Evolutionary conservation across 2,888 invertebrate genomes (phyloP), one percentile per base, ranked within the genome.

Genomic region (Hybos culiciformis): DNA sequence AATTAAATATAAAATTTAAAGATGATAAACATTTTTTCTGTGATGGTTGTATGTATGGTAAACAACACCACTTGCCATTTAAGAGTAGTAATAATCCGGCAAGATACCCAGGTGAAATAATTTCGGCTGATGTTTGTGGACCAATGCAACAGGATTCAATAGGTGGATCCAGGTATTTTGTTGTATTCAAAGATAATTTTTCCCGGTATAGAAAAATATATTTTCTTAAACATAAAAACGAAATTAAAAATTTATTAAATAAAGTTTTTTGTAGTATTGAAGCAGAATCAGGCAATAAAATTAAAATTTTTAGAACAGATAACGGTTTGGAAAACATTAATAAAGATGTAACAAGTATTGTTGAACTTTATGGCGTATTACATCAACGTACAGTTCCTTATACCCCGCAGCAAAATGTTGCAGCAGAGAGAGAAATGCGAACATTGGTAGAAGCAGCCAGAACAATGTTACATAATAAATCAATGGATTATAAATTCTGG

Each of bases 401-500:
- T 12, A 32, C 40, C 5, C 40, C 33, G 5, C 14, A 40, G 14
- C 33, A 40, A 21, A 40, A 31, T 32, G 40, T 32, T 6, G 6
- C 18, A 2, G 40, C 32, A 14, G 40, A 40, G 12, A 20, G 21
- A 32, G 40, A 40, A n/a, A 40, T 40, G 33, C 11, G 40, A n/a
- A 40, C 32, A 3, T 2, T 40, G 5, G 40, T 40, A 23, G 40
- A 40, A 20, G 9, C 33, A 3, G 40, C 32, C 7, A 3, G 26
- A 5, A 26, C 7, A 4, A 5, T 26, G 7, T 12, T 26, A 26
- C 26, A 26, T 6, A 26, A 26, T 6, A 26, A 26, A 41, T 52
- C 52, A 0, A 18, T 57, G 7, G 24, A 42, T 5, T 46, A 47
- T 19, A 47, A 46, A 17, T 47, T 61, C 5, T 63, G 61, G 62